phyloP scores from a whole-genome alignment of 2,113 vertebrate genomes.

The Peromyscus polionotus region DNA sequence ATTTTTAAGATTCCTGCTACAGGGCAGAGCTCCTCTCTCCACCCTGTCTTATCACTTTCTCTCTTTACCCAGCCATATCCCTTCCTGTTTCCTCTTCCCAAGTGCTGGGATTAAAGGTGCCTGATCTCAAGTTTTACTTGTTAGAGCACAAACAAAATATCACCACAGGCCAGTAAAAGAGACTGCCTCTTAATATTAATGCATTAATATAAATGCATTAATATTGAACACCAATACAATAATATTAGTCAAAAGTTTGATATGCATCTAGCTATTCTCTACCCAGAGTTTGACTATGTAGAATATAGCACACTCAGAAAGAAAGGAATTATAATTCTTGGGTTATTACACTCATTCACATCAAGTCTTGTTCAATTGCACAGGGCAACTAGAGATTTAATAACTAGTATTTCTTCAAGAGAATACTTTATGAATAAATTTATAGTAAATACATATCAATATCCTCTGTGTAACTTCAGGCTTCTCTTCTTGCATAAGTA shows the following conservation, averaged over 20 bases:
- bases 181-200: too few relatives aligned
- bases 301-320: not conserved
- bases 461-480: constrained; percentile 42
- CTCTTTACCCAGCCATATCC: too few relatives aligned
- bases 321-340: constrained; percentile 67
- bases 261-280: not conserved
- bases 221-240: constrained; percentile 62
- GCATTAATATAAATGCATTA: too few relatives aligned
- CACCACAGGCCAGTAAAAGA: not conserved
- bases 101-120: too few relatives aligned
- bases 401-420: constrained; percentile 43
- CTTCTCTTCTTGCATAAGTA: constrained; percentile 49
- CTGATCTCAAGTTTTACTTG: too few relatives aligned
- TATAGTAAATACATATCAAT: constrained; percentile 46
- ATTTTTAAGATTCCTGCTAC: too few relatives aligned
- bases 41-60: too few relatives aligned
- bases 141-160: too few relatives aligned
- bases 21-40: too few relatives aligned
- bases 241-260: constrained; percentile 41
- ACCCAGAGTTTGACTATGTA: not conserved
- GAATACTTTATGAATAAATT: constrained; percentile 64
- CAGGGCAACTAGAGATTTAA: constrained; percentile 67
- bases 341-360: constrained; percentile 7
- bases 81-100: too few relatives aligned
- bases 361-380: constrained; percentile 60